A percentile compares a stretch with the other conserved stretches of the same genome.
Conservation (phyloP, 1,140 invertebrate genomes). For the Proales similis region DNA sequence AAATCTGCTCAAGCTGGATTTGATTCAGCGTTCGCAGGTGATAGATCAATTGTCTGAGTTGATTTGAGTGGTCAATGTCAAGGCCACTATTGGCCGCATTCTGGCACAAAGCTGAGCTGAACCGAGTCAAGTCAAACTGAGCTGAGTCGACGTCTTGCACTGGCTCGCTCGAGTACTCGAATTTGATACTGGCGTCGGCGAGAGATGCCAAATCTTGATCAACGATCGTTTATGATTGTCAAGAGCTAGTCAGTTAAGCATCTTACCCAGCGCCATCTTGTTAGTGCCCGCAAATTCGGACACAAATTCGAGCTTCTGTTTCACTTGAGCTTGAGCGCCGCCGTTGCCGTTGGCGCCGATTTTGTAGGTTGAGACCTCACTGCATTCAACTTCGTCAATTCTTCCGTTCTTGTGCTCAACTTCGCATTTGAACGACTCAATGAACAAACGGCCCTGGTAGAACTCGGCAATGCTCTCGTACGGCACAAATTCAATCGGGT, state of each 20-base stretch:
- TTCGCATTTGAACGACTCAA: slow-evolving; percentile 14
- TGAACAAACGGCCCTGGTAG: slow-evolving; percentile 30
- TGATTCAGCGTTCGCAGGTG: background rate
- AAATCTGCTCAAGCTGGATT: slow-evolving; percentile 20
- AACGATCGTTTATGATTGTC: no score
- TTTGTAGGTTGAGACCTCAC: slow-evolving; percentile 30
- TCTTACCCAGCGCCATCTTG: slow-evolving; percentile 21
- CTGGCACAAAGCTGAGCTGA: no score
- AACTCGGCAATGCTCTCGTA: slow-evolving; percentile 32
- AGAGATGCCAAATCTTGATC: no score
- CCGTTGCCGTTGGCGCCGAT: slow-evolving; percentile 15
- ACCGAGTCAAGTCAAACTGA: slow-evolving; percentile 9
- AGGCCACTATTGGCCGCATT: no score
- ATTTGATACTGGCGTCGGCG: slow-evolving; percentile 5
- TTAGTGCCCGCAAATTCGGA: background rate
- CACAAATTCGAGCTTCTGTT: slow-evolving; percentile 24
- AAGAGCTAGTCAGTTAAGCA: no score
- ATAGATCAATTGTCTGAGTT: slow-evolving; percentile 25
- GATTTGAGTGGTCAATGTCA: slow-evolving; percentile 30
- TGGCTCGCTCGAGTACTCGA: slow-evolving; percentile 30
- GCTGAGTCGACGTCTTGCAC: slow-evolving; percentile 15
- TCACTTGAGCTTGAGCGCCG: slow-evolving; percentile 34
- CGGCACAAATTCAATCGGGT: slow-evolving; percentile 21
- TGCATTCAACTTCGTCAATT: slow-evolving; percentile 22
- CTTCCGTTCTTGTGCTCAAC: background rate